Base-by-base conservation (phyloP, 2,888 invertebrate species). In the Calephelis perditalis region DNA sequence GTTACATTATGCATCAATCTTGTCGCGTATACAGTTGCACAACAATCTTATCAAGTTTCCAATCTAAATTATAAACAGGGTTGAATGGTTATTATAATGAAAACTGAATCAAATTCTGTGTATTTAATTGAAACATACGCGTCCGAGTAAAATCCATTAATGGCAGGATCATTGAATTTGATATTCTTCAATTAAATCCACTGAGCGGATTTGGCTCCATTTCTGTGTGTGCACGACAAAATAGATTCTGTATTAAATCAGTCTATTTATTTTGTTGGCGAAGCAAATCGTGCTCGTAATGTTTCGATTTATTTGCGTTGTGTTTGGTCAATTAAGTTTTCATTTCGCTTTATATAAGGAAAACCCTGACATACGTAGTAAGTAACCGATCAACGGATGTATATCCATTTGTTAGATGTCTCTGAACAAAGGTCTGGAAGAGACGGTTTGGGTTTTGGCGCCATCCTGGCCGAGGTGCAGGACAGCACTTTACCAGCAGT, bases 111-210 rank as follows among this genome's bases (percentile, higher is more conserved):
- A 59, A 43, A 46, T 61, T 57, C 61, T 57, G 61, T 55, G 59
- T 57, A 54, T 61, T 61, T 59, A 61, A 62, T 65, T 57, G 62
- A 61, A 43, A 62, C 57, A 65, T 62, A 61, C 54, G 5, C 58
- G 56, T 49, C 57, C 54, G 44, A 60, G 62, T 59, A 59, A 58
- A 58, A 56, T 36, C 63, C 58, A 58, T 63, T 63, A 58, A 63
- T 56, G 58, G 58, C 56, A 47, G 60, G 60, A 36, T 58, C 60
- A 56, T 58, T 58, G 60, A 63, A 63, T 62, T 59, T 59, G 62
- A 52, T 57, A 62, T 63, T 58, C 60, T 56, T 63, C 63, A 63
- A 63, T 62, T 60, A 60, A 58, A 63, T 63, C 60, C 58, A 56
- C 60, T 60, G 58, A 60, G 56, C 58, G 56, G 47, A 58, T 56